phyloP scores from a whole-genome alignment of 2,113 vertebrate species.

The Notechis scutatus region DNA sequence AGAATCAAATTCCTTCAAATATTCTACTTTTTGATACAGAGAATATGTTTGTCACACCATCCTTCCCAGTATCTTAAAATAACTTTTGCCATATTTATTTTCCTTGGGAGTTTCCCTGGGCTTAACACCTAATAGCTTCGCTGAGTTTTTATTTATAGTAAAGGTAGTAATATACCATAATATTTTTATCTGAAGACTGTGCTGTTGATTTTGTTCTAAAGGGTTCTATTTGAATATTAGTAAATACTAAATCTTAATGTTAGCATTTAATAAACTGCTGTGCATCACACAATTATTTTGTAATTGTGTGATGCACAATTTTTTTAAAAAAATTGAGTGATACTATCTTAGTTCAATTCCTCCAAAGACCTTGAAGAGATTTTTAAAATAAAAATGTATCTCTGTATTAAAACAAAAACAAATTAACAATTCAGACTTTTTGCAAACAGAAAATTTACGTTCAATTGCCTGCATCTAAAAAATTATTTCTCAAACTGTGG shows the following conservation, averaged over 20 bases:
- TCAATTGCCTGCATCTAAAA: not conserved
- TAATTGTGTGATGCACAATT: not conserved
- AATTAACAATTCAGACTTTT: not conserved
- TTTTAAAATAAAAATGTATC: not conserved
- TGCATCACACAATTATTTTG: not conserved
- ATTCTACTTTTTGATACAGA: not conserved
- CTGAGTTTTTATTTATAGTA: not conserved
- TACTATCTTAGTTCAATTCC: not conserved
- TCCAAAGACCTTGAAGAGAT: not conserved
- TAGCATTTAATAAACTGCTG: not conserved
- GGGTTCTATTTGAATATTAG: not conserved
- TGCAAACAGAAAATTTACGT: not conserved
- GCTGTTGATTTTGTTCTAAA: not conserved
- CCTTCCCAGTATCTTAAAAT: not conserved
- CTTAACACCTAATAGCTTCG: not conserved
- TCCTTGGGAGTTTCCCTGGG: conserved; percentile 27
- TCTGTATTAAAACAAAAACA: not conserved
- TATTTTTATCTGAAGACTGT: not conserved
- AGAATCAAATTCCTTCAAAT: not conserved
- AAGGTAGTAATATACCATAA: not conserved
- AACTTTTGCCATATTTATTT: conserved; percentile 10
- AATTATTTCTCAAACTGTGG: not conserved
- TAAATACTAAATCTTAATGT: not conserved
- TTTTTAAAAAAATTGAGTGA: not conserved
- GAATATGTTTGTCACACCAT: not conserved